Evolutionary conservation across 1,140 invertebrate genomes (phyloP).

Genomic region (Bombus balteatus): DNA sequence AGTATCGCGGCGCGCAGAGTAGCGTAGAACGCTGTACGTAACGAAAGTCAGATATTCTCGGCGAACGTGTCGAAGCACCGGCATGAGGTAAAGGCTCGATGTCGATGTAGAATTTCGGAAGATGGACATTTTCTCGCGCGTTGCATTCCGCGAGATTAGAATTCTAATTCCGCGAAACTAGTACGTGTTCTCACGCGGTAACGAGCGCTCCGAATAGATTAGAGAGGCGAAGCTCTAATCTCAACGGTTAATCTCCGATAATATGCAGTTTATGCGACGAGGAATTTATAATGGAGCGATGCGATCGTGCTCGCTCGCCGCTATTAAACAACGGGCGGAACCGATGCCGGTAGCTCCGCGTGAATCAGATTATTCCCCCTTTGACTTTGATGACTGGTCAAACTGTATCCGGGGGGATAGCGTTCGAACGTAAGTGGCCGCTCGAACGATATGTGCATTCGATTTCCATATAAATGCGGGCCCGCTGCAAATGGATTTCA

Average conservation of each 20-base stretch:
- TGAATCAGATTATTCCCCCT: conserved; percentile 22
- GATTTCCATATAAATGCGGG: conserved; percentile 35
- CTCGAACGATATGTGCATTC: neutral
- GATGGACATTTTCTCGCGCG: too few relatives aligned
- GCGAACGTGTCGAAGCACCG: too few relatives aligned
- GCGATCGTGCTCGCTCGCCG: neutral
- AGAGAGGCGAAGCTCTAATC: neutral
- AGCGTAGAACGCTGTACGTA: too few relatives aligned
- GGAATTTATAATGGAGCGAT: neutral
- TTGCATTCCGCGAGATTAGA: neutral
- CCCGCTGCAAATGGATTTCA: conserved; percentile 2
- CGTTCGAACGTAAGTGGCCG: conserved; percentile 11
- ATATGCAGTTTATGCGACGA: neutral
- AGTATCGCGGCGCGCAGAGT: too few relatives aligned
- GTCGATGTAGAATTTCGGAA: too few relatives aligned
- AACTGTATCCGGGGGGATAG: conserved; percentile 4
- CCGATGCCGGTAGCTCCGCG: neutral
- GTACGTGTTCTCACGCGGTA: neutral
- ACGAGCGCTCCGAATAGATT: neutral
- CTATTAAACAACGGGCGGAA: neutral
- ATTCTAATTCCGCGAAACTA: neutral
- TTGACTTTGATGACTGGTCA: conserved; percentile 22
- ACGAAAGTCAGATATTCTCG: too few relatives aligned
- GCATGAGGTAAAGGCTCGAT: too few relatives aligned
- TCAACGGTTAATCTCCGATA: conserved; percentile 21